phyloP scores from a whole-genome alignment of 2,797 vertebrate species.

The Chaetodon trifasciatus region DNA sequence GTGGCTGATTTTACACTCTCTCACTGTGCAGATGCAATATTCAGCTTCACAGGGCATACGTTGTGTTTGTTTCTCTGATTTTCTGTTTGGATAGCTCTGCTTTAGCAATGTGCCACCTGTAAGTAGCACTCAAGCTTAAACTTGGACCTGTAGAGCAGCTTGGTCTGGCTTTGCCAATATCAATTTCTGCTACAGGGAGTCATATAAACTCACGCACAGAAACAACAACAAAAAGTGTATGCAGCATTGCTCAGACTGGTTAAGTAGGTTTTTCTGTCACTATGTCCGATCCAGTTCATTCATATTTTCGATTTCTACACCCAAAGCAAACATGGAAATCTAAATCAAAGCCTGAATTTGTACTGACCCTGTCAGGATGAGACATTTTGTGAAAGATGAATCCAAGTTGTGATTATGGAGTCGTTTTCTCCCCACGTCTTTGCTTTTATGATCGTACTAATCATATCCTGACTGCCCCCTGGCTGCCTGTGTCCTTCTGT shows the following conservation, averaged over 20 bases:
- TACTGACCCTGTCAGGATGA: constrained; percentile 73
- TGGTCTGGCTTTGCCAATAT: constrained; percentile 27
- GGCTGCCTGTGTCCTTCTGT: constrained; percentile 83
- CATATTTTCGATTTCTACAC: constrained; percentile 43
- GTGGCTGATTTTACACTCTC: constrained; percentile 36
- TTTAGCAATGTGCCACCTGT: constrained; percentile 20
- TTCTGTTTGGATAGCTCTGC: constrained; percentile 45
- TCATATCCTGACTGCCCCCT: constrained; percentile 81
- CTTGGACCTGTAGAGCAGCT: constrained; percentile 25
- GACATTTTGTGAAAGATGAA: constrained; percentile 73
- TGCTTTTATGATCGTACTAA: constrained; percentile 85
- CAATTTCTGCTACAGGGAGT: constrained; percentile 11
- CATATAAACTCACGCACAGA: not conserved
- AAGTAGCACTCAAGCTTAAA: constrained; percentile 32
- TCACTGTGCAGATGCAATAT: constrained; percentile 7
- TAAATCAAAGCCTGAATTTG: constrained; percentile 78
- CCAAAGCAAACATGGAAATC: constrained; percentile 67
- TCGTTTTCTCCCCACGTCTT: constrained; percentile 77
- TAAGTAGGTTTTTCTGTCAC: constrained; percentile 21
- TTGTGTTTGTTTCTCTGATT: constrained; percentile 50
- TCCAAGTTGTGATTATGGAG: constrained; percentile 79
- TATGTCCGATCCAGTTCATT: constrained; percentile 27
- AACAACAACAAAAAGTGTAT: constrained; percentile 31
- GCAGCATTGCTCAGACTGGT: constrained; percentile 28
- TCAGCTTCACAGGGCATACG: constrained; percentile 24